These are phyloP conservation scores for Dissostichus mawsoni DNA, from an alignment of 2,113 vertebrate species.

Conservation along the genomic window DNA sequence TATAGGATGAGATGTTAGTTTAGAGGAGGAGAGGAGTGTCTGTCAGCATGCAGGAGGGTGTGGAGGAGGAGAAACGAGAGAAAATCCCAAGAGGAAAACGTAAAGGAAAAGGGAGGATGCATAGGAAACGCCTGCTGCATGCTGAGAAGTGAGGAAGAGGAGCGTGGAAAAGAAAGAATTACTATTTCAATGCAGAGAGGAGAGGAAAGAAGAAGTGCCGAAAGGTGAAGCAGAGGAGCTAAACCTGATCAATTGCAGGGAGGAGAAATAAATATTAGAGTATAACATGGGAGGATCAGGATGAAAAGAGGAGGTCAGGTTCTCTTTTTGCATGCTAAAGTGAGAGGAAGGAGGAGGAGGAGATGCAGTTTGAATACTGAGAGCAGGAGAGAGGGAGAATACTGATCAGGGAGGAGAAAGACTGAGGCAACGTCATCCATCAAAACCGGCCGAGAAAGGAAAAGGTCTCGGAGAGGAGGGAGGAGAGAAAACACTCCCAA, in stretches of 20 bases:
- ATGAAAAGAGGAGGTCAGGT: slow-evolving; percentile 49
- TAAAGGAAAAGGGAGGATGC: slow-evolving; percentile 20
- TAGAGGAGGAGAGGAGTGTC: neutral
- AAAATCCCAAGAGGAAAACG: slow-evolving; percentile 11
- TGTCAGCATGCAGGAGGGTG: neutral
- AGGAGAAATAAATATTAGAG: slow-evolving; percentile 14
- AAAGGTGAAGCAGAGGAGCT: neutral
- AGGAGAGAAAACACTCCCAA: neutral
- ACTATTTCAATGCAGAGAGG: neutral
- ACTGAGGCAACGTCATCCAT: slow-evolving; percentile 57
- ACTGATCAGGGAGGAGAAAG: slow-evolving; percentile 54
- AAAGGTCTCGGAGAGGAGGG: slow-evolving; percentile 8
- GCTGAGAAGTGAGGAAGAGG: slow-evolving; percentile 26
- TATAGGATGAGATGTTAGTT: neutral
- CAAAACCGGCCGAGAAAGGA: slow-evolving; percentile 32
- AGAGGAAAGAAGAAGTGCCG: neutral
- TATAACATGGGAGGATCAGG: slow-evolving; percentile 10
- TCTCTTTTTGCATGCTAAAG: slow-evolving; percentile 29
- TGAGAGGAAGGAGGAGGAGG: neutral
- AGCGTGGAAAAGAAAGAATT: neutral
- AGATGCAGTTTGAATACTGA: slow-evolving; percentile 49
- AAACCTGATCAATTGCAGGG: neutral
- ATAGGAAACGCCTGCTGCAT: slow-evolving; percentile 20
- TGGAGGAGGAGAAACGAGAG: neutral
- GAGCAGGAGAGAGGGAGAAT: slow-evolving; percentile 43